Evolutionary conservation across 2,797 vertebrate genomes (phyloP).

Genomic region (Pygocentrus nattereri): DNA sequence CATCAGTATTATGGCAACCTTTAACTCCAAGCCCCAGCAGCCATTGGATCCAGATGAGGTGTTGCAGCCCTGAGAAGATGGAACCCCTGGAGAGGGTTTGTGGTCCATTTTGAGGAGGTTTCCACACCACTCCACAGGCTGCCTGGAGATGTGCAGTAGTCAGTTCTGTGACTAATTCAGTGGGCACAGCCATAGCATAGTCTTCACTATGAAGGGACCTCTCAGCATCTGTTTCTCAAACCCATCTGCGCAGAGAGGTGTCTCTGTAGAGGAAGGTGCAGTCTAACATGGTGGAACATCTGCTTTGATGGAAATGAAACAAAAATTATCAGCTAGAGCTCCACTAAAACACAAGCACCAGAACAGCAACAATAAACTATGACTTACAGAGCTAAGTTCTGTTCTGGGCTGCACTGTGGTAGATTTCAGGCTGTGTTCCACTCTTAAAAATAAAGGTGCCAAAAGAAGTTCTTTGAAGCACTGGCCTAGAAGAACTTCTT

Average conservation of each 20-base stretch:
- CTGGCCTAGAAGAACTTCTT: too few relatives aligned
- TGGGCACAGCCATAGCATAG: constrained; percentile 59
- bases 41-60: constrained; percentile 48
- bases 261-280: constrained; percentile 14
- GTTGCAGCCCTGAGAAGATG: constrained; percentile 58
- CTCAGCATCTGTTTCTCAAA: constrained; percentile 9
- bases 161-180: constrained; percentile 53
- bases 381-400: too few relatives aligned
- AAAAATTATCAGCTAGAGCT: constrained; percentile 3
- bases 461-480: too few relatives aligned
- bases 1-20: constrained; percentile 68
- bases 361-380: neutral
- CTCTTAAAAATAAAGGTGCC: too few relatives aligned
- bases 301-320: constrained; percentile 32
- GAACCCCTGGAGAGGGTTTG: constrained; percentile 45
- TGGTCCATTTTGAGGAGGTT: constrained; percentile 40
- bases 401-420: too few relatives aligned
- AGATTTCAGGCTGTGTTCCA: too few relatives aligned
- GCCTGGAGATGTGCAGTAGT: constrained; percentile 60
- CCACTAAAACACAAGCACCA: constrained; percentile 27
- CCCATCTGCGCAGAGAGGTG: neutral
- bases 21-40: constrained; percentile 70
- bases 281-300: constrained; percentile 16
- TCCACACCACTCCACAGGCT: constrained; percentile 32
- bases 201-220: constrained; percentile 28